Percentiles rank a stretch among this genome's conserved stretches.
phyloP scores from a whole-genome alignment of 2,113 vertebrate species.

The Mobula hypostoma region DNA sequence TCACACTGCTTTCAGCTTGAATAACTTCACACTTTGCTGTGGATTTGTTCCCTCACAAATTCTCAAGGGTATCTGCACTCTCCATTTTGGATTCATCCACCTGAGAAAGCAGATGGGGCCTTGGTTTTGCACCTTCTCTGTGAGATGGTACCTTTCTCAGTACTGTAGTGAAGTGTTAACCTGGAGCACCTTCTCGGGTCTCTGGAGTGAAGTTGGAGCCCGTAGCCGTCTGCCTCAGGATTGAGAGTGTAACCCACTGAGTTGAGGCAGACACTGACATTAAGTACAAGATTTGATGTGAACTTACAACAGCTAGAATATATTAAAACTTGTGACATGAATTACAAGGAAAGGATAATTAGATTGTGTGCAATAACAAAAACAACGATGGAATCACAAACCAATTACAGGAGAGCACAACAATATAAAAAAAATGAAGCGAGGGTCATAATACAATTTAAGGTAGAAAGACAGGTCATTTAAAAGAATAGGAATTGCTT shows the following conservation, averaged over 20 bases:
- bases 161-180: background rate
- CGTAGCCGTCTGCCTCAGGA: background rate
- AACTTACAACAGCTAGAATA: background rate
- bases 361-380: background rate
- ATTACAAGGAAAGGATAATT: background rate
- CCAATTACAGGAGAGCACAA: background rate
- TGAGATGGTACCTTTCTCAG: background rate
- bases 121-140: background rate
- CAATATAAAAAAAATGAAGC: background rate
- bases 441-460: background rate
- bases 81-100: no score
- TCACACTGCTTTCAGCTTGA: no score
- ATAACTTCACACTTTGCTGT: background rate
- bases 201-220: background rate
- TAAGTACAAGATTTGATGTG: background rate
- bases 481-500: background rate
- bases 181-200: background rate
- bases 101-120: background rate
- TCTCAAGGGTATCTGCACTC: no score
- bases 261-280: background rate
- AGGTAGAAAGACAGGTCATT: background rate
- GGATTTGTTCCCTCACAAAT: background rate
- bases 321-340: background rate
- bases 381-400: background rate
- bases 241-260: background rate